phyloP scores from a whole-genome alignment of 2,113 vertebrate genomes.

The Athene cunicularia region DNA sequence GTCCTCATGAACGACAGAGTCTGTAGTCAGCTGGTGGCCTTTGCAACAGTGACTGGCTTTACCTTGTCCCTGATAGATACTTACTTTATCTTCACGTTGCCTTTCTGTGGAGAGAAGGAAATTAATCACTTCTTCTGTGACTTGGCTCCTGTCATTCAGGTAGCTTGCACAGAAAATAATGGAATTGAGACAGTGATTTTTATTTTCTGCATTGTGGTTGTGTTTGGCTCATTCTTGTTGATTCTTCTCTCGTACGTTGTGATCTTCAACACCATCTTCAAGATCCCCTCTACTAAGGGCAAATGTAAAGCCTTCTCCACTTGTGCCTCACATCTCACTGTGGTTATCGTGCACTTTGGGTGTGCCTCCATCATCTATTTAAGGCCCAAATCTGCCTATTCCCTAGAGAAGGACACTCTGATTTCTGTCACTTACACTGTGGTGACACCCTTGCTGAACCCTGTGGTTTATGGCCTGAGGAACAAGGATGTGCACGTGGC shows the following conservation, averaged over 20 bases:
- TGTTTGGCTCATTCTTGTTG: not conserved
- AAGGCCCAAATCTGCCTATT: not conserved
- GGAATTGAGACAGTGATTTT: not conserved
- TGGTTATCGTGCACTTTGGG: not conserved
- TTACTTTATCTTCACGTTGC: not conserved
- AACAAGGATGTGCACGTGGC: not conserved
- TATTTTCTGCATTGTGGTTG: not conserved
- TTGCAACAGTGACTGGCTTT: not conserved
- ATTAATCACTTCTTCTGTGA: constrained; percentile 38
- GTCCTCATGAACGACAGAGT: not conserved
- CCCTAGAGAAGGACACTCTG: not conserved
- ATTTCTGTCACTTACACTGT: not conserved
- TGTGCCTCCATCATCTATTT: constrained; percentile 12
- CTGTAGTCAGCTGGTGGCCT: not conserved
- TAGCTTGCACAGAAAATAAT: not conserved
- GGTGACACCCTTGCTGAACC: not conserved
- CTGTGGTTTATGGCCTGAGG: not conserved
- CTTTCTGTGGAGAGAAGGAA: constrained; percentile 18
- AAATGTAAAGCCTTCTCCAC: constrained; percentile 9
- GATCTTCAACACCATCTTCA: not conserved
- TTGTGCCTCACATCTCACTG: not conserved
- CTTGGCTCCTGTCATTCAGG: not conserved
- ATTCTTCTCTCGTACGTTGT: not conserved
- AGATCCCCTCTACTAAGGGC: not conserved
- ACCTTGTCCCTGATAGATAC: not conserved